Evolutionary conservation across 2,113 vertebrate genomes (phyloP).

Genomic region (Limnothrissa miodon): DNA sequence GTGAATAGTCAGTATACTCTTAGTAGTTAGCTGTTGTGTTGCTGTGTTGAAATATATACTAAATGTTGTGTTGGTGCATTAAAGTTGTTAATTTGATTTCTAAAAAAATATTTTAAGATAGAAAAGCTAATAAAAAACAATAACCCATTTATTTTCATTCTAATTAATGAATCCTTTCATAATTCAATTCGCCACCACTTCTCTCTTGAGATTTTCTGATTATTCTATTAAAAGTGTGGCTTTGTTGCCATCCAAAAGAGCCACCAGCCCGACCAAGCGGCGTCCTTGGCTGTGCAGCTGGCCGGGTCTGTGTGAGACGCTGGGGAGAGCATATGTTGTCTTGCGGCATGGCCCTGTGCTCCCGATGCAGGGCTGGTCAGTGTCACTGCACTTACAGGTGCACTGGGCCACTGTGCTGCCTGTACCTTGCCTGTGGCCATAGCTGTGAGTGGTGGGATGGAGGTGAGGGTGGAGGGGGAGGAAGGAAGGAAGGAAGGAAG

Average conservation of each 20-base stretch:
- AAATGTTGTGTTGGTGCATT: background rate
- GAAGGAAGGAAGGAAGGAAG: constrained; percentile 27
- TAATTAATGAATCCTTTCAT: constrained; percentile 5
- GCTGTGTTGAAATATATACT: background rate
- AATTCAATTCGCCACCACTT: background rate
- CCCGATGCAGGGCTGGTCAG: constrained; percentile 54
- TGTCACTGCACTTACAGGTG: constrained; percentile 68
- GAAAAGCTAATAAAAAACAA: background rate
- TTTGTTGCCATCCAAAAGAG: background rate
- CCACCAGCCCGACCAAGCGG: background rate
- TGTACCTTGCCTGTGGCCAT: constrained; percentile 30
- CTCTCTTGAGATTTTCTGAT: background rate
- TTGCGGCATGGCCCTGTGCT: constrained; percentile 64
- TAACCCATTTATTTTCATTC: background rate
- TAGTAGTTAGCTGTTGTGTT: background rate
- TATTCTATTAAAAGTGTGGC: background rate
- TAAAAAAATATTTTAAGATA: background rate
- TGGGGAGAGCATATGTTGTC: constrained; percentile 74
- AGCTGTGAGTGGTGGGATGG: constrained; percentile 43
- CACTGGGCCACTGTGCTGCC: constrained; percentile 42
- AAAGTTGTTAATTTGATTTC: background rate
- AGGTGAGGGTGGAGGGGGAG: background rate
- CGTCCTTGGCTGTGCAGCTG: constrained; percentile 69
- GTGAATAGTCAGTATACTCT: background rate
- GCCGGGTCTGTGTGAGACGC: constrained; percentile 67